Evolutionary conservation across 2,888 invertebrate species (phyloP), one percentile per base, ranked within the genome.

Genomic region (Zhuqinia jingwanae): DNA sequence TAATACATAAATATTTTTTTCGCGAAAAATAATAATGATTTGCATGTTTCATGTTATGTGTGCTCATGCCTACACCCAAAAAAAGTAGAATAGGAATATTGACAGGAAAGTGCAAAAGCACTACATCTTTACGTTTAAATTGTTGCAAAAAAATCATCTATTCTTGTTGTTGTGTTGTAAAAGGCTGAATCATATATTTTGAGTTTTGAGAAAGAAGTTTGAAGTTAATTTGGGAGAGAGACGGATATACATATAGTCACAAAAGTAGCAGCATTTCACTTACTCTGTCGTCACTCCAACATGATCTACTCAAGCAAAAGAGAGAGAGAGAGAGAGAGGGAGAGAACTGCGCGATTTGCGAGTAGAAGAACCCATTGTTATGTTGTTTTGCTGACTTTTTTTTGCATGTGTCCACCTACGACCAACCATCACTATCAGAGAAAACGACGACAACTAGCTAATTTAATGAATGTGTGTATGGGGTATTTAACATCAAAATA

Each of bases 391-490:
- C 56, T 56, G 75, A 2, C 50, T 0, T 58, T 25, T 76, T 50
- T 68, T 85, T 80, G 80, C 75, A 85, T 75, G 65, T 85, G 85
- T 85, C 85, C 85, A 85, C 85, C 85, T 56, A 85, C 85, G 85
- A 80, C n/a, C 36, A 20, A 42, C 79, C 42, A 75, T 42, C 58
- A 42, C 79, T 25, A 75, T 42, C 58, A 73, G 76, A 75, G 79
- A 80, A 79, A 68, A 85, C 85, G 85, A 85, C 85, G 77, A 85
- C 85, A 85, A 80, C 80, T 75, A 79, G 75, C 85, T 85, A 85
- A 85, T 85, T 85, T 85, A 85, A 85, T 85, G 85, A 85, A 80
- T 85, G 85, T 85, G 85, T 80, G 45, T 63, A 75, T 85, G 73
- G 42, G 63, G 75, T 80, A 85, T 80, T 85, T 85, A 85, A 85